Percentiles rank a stretch among this genome's conserved stretches.
Conservation (phyloP, 2,888 invertebrate genomes). For the Phaedon cochleariae region DNA sequence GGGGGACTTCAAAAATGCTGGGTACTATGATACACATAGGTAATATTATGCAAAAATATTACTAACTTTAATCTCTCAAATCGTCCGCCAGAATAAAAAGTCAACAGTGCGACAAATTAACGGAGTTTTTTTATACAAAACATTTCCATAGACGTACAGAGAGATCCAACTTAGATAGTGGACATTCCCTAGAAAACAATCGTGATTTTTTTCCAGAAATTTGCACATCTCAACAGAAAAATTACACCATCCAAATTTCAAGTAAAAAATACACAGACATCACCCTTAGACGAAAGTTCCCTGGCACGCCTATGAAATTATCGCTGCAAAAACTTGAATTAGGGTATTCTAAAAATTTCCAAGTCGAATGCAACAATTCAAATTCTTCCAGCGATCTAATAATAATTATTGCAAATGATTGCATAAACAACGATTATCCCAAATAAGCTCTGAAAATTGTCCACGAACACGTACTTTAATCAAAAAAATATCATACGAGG, state of each 20-base stretch:
- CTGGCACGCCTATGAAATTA: neutral
- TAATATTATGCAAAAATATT: conserved; percentile 65
- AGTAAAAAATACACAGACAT: neutral
- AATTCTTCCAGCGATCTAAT: conserved; percentile 30
- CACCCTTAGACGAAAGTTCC: neutral
- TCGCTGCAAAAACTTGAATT: conserved; percentile 23
- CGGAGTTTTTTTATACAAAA: conserved; percentile 44
- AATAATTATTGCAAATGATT: conserved; percentile 53
- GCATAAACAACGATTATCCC: conserved; percentile 37
- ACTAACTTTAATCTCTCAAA: conserved; percentile 62
- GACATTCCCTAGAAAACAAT: neutral
- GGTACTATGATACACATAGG: conserved; percentile 61
- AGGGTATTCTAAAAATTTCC: conserved; percentile 27
- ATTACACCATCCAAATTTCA: neutral
- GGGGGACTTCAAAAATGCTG: conserved; percentile 60
- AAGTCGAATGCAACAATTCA: conserved; percentile 27
- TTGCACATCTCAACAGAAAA: neutral
- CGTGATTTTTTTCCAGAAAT: neutral
- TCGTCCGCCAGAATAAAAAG: conserved; percentile 59
- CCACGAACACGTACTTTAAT: neutral
- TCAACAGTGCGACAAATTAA: conserved; percentile 58
- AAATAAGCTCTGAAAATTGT: conserved; percentile 6
- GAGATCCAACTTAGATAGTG: neutral
- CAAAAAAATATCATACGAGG: conserved; percentile 2
- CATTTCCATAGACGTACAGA: neutral